Evolutionary conservation across 2,797 vertebrate species (phyloP), one percentile per base, ranked within the genome.

Genomic region (Onychomys torridus): DNA sequence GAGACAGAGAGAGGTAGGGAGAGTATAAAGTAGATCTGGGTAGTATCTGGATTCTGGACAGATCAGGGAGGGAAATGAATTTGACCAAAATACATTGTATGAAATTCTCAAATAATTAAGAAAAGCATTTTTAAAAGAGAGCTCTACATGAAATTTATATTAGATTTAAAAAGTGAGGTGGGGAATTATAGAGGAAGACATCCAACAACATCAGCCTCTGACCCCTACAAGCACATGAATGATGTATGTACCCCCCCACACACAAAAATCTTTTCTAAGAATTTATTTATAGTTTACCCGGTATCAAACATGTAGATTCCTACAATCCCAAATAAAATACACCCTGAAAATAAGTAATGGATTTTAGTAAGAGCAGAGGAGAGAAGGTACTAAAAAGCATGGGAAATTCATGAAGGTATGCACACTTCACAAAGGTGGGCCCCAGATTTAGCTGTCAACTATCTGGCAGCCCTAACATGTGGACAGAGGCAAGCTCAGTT

Each of bases 261-360:
- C 65, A 37, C n/a, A 29, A 71, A 86, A 52, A 69, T 83, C 52
- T 81, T 65, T 52, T 27, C 7, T 27, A 19, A 78, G 46, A 67
- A 94, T 59, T 95, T 85, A 88, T 92, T 79, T 86, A 89, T 77
- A 81, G 65, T 25, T 12, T 29, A 63, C 27, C n/a, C 34, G 37
- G 34, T n/a, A 49, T 29, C 73, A 91, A 95, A 91, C 1, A 75
- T 61, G 12, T 40, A 90, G 10, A 76, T 19, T 76, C 12, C 40
- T 43, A 57, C 34, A 79, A 93, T 46, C 57, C 19, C 63, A 91
- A 84, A 83, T 79, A 79, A 94, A 46, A 78, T 63, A 17, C 34
- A 83, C 29, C 52, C 67, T 52, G 34, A 46, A 94, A 96, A 52
- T 43, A 84, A 89, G 21, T 43, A 89, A 93, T 32, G 46, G 23